Percentiles rank a stretch among this genome's conserved stretches.
Evolutionary conservation across 2,888 invertebrate genomes (phyloP).

Genomic region (Athalia cordata): DNA sequence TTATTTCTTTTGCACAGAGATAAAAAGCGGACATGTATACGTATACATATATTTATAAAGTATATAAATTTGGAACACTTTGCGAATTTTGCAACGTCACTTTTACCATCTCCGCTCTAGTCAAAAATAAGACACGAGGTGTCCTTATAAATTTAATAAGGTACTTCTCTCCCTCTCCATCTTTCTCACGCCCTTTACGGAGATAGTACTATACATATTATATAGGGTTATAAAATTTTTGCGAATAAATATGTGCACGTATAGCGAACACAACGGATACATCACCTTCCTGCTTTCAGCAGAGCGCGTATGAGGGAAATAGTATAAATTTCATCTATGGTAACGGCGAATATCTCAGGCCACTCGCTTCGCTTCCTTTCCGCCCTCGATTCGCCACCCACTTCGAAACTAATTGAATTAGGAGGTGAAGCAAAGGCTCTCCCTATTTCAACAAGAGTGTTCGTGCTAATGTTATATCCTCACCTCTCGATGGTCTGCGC

Average conservation of each 20-base stretch:
- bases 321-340: constrained; percentile 35
- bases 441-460: too few species aligned
- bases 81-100: constrained; percentile 9
- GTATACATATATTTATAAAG: too few species aligned
- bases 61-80: constrained; percentile 20
- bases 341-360: constrained; percentile 32
- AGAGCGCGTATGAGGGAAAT: not conserved
- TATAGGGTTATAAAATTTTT: constrained; percentile 16
- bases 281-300: not conserved
- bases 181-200: not conserved
- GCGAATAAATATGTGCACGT: constrained; percentile 2
- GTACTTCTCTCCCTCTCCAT: not conserved
- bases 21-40: too few species aligned
- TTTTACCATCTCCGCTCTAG: constrained; percentile 15
- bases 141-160: constrained; percentile 32
- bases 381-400: constrained; percentile 15
- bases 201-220: too few species aligned
- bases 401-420: constrained; percentile 48
- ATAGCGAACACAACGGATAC: constrained; percentile 1
- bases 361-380: constrained; percentile 26
- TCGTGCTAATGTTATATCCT: constrained; percentile 27
- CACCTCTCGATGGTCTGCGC: constrained; percentile 11
- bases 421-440: constrained; percentile 24
- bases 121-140: constrained; percentile 17
- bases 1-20: too few species aligned